phyloP scores from a whole-genome alignment of 2,888 invertebrate species.

The Chironomus tentans region DNA sequence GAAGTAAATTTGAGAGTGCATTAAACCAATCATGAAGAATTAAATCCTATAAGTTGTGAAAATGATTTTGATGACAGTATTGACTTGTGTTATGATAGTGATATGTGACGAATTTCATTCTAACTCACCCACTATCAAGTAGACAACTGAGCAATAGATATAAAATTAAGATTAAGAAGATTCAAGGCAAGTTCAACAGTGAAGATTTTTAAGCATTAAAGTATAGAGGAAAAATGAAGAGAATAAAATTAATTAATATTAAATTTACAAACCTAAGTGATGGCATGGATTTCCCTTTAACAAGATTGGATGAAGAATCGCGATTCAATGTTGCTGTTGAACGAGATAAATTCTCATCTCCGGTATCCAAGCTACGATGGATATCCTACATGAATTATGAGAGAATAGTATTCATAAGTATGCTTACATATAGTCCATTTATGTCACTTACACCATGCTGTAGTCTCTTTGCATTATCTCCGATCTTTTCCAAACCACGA shows the following conservation, averaged over 20 bases:
- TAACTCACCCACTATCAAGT: constrained; percentile 45
- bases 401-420: too few relatives aligned
- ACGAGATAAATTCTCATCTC: constrained; percentile 63
- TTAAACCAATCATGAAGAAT: neutral
- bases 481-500: constrained; percentile 78
- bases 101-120: neutral
- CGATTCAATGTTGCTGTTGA: constrained; percentile 61
- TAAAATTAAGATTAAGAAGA: too few relatives aligned
- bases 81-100: neutral
- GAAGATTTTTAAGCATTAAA: neutral
- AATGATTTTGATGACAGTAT: neutral
- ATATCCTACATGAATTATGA: constrained; percentile 52
- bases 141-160: constrained; percentile 39
- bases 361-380: constrained; percentile 72
- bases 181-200: neutral
- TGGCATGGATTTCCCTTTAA: constrained; percentile 95
- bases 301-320: constrained; percentile 58
- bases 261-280: constrained; percentile 62
- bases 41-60: neutral
- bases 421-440: too few relatives aligned
- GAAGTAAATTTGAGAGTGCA: neutral
- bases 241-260: constrained; percentile 28
- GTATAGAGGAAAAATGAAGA: neutral
- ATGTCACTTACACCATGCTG: constrained; percentile 54
- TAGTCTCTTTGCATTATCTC: constrained; percentile 47